phyloP scores from a whole-genome alignment of 2,113 vertebrate species.

The Strix aluco region DNA sequence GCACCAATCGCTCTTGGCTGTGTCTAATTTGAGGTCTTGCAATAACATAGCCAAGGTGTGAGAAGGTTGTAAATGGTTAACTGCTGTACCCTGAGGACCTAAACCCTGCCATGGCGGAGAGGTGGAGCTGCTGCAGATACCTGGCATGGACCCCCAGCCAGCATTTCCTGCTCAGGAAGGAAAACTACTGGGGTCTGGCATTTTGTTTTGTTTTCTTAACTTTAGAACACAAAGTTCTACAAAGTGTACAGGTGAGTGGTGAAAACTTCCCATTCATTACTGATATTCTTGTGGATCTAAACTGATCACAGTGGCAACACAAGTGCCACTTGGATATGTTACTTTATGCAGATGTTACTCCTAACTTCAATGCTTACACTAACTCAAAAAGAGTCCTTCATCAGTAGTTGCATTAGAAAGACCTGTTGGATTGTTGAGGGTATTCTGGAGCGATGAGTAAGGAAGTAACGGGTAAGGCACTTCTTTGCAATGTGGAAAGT shows the following conservation, averaged over 20 bases:
- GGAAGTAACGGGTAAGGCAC: neutral
- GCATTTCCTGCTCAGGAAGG: neutral
- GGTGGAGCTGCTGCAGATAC: neutral
- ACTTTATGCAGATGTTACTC: neutral
- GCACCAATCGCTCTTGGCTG: neutral
- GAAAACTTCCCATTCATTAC: neutral
- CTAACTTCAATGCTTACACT: neutral
- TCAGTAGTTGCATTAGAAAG: neutral
- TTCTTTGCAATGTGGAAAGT: neutral
- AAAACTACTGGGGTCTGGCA: neutral
- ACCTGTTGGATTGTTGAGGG: neutral
- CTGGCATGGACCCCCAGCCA: neutral
- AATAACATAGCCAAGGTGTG: neutral
- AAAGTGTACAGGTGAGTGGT: neutral
- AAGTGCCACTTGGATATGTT: rapidly evolving
- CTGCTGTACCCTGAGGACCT: neutral
- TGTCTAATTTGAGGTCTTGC: slow-evolving; percentile 9
- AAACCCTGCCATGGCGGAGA: neutral
- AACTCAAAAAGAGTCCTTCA: neutral
- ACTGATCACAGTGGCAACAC: neutral
- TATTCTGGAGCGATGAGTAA: neutral
- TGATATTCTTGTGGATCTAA: neutral
- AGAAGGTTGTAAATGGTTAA: slow-evolving; percentile 7
- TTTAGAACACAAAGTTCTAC: neutral
- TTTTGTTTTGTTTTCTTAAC: neutral